These are phyloP conservation scores for Ochlodes sylvanus DNA, from an alignment of 2,888 invertebrate genomes.

Conservation along the genomic window DNA sequence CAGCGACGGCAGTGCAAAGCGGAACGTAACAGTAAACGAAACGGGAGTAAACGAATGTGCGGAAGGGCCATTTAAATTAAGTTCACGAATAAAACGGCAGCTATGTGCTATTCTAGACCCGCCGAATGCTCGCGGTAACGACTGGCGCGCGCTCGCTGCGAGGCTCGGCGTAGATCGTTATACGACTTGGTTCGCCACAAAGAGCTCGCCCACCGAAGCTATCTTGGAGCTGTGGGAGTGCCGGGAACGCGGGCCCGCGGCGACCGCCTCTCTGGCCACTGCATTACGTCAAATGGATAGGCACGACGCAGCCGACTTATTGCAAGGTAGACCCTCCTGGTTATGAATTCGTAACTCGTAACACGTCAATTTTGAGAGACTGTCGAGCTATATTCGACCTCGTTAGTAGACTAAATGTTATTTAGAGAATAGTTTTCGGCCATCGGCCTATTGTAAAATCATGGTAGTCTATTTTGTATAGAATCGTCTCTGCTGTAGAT, in stretches of 20 bases:
- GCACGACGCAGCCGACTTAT: slow-evolving; percentile 76
- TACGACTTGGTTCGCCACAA: slow-evolving; percentile 98
- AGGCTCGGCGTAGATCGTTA: slow-evolving; percentile 97
- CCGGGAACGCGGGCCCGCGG: slow-evolving; percentile 92
- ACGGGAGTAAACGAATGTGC: slow-evolving; percentile 86
- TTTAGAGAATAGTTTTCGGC: slow-evolving; percentile 74
- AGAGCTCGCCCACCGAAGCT: slow-evolving; percentile 98
- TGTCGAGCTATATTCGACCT: slow-evolving; percentile 19
- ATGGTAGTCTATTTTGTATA: slow-evolving; percentile 83
- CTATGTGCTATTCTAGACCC: slow-evolving; percentile 91
- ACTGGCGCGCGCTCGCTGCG: slow-evolving; percentile 98
- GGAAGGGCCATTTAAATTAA: slow-evolving; percentile 86
- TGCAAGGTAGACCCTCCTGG: slow-evolving; percentile 78
- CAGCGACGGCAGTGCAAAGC: slow-evolving; percentile 74
- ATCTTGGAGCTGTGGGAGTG: slow-evolving; percentile 98
- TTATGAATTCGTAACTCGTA: slow-evolving; percentile 65
- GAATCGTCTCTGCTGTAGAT: slow-evolving; percentile 78
- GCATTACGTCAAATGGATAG: slow-evolving; percentile 76
- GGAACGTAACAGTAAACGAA: slow-evolving; percentile 85
- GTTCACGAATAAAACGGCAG: slow-evolving; percentile 83
- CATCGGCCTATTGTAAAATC: slow-evolving; percentile 76
- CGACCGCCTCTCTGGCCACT: slow-evolving; percentile 89
- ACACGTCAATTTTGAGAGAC: slow-evolving; percentile 11
- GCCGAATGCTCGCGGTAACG: slow-evolving; percentile 95
- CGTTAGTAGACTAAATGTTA: slow-evolving; percentile 74